Evolutionary conservation across 2,888 invertebrate genomes (phyloP), one percentile per base, ranked within the genome.

Genomic region (Scaptomyza reducta): DNA sequence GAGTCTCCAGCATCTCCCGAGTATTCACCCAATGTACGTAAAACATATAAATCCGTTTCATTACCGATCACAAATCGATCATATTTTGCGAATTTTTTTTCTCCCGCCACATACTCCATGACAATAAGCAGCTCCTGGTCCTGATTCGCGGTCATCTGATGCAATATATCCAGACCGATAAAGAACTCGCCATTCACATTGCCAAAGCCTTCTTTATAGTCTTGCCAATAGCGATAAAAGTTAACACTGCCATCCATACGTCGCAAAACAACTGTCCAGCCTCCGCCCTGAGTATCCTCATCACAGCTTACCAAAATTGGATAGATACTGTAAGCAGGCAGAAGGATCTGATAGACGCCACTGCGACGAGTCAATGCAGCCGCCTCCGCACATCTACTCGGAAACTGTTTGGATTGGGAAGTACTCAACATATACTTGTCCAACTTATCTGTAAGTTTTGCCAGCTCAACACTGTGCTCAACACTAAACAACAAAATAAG

Each of bases 171-270:
- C 67, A 95, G 87, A 0, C 95, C 95, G 11, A 95, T 92, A 94
- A 95, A 95, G 89, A 94, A 95, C 85, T 95, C 95, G 0, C 94
- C 94, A 0, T 93, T 94, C 13, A 95, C 90, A 85, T 95, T 94
- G 1, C 95, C 95, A 82, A 95, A 95, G 16, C 70, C 70, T 4
- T 41, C 4, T n/a, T 64, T 94, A 84, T 95, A 95, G 57, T 94
- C 94, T 0, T 92, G 86, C 95, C 95, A 95, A 51, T 92, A 89
- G 74, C 93, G 93, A 79, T 93, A 94, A 87, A 95, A 95, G 74
- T 95, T 94, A 80, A 94, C 93, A 4, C 93, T 92, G 0, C 27
- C 27, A 27, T 27, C 27, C 27, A 27, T 7, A 27, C 27, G 27
- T 7, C 7, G 27, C 27, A 27, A 27, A 27, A 27, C 27, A 7